Base-by-base conservation (phyloP, 2,888 invertebrate genomes). In the Campopleginae sp. region DNA sequence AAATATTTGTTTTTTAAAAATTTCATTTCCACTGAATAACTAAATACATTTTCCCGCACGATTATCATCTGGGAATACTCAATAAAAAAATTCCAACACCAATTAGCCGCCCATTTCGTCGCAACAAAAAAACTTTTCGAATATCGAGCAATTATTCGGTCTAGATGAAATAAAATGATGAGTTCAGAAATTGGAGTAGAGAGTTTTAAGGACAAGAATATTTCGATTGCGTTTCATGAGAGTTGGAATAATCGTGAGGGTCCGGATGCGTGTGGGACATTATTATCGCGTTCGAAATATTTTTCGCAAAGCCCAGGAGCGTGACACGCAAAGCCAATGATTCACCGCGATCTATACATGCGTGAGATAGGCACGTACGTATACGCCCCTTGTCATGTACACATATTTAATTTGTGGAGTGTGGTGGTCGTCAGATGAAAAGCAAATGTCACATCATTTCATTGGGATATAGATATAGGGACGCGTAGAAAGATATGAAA, bases 281-380 rank as follows among this genome's bases (percentile, higher is more conserved):
- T 66, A 80, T 80, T 74, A 58, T 74, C 80, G 54, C 74, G 74
- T 80, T 77, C 23, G 19, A 31, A 72, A 46, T 72, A 8, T 72
- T 77, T 72, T 51, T 23, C 42, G 23, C 66, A 68, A 77, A 72
- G 54, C 31, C 54, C 42, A 38, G 77, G 48, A 78, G 58, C 82
- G 77, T 72, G 71, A 82, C 71, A 66, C 82, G 77, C 72, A 82
- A 82, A 78, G 46, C 38, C 66, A 68, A 78, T 82, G 82, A 78
- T 78, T 82, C 72, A 82, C 65, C 77, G 72, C 42, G 5, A 19
- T 31, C 23, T 75, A n/a, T 63, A 63, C 44, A 46, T 51, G 42
- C n/a, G 27, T 31, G 19, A 14, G 27, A 76, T 33, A 10, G 31
- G 8, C 33, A 33, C 17, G 31, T 74, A 54, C 19, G 17, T 44